Percentiles rank a stretch among this genome's conserved stretches.
These are phyloP conservation scores for Delphinapterus leucas DNA, from an alignment of 2,113 vertebrate species.

Conservation along the genomic window DNA sequence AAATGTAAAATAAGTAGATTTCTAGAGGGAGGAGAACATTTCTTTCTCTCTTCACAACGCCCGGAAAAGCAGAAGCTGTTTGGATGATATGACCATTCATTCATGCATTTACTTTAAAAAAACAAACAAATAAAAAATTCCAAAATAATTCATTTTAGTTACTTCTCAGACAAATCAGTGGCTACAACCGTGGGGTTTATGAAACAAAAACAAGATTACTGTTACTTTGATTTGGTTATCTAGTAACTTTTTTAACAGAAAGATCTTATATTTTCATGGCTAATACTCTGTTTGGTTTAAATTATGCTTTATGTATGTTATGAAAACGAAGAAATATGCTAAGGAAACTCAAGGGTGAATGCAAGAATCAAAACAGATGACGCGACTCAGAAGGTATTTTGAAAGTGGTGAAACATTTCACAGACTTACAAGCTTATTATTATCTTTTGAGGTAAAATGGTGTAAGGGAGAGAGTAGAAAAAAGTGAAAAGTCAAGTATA, in stretches of 20 bases:
- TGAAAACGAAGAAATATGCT: slow-evolving; percentile 26
- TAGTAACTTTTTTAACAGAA: slow-evolving; percentile 24
- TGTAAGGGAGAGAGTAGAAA: neutral
- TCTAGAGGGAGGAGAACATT: neutral
- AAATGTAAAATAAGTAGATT: neutral
- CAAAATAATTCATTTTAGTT: neutral
- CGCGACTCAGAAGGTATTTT: slow-evolving; percentile 36
- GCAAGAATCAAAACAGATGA: slow-evolving; percentile 61
- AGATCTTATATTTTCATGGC: slow-evolving; percentile 6
- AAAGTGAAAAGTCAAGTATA: neutral
- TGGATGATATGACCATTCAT: neutral
- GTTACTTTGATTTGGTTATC: slow-evolving; percentile 34
- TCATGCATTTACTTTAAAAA: neutral
- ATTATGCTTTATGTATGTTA: slow-evolving; percentile 26
- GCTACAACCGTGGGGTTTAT: neutral
- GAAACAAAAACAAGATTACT: slow-evolving; percentile 36
- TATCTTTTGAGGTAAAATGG: slow-evolving; percentile 47
- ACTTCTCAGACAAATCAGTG: slow-evolving; percentile 15
- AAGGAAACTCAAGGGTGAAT: slow-evolving; percentile 44
- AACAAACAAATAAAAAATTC: neutral
- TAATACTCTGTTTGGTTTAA: slow-evolving; percentile 58
- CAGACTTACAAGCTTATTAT: slow-evolving; percentile 19
- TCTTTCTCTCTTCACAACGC: neutral
- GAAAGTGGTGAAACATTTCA: slow-evolving; percentile 37
- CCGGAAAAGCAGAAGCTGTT: neutral